These are phyloP conservation scores for Mylabris phalerata DNA, from an alignment of 1,140 invertebrate genomes.

Conservation along the genomic window DNA sequence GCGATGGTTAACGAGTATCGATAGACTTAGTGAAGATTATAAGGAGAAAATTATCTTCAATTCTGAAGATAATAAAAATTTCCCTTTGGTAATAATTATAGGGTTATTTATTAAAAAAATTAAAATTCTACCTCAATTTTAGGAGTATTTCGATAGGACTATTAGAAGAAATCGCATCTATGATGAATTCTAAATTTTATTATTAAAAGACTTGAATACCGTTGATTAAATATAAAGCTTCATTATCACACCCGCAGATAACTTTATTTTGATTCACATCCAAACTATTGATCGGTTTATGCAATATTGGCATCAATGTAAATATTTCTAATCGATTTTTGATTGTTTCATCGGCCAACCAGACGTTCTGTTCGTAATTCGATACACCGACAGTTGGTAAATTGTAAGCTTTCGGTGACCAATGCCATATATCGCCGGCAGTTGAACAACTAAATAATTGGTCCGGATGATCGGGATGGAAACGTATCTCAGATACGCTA, in stretches of 20 bases:
- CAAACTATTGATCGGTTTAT: conserved; percentile 71
- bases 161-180: too few species aligned
- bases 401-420: conserved; percentile 46
- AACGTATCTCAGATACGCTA: conserved; percentile 72
- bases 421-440: conserved; percentile 80
- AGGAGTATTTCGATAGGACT: too few species aligned
- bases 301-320: conserved; percentile 60
- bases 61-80: too few species aligned
- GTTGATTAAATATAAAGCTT: conserved; percentile 70
- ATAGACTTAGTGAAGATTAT: too few species aligned
- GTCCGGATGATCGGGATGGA: conserved; percentile 74
- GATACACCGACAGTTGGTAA: conserved; percentile 10
- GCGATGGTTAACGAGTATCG: too few species aligned
- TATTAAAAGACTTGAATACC: conserved; percentile 44
- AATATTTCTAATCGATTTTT: conserved; percentile 65
- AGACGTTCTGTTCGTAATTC: conserved; percentile 49
- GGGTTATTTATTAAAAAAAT: too few species aligned
- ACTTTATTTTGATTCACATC: conserved; percentile 65
- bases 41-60: too few species aligned
- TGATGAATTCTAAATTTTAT: too few species aligned
- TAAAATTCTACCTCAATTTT: too few species aligned
- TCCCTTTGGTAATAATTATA: too few species aligned
- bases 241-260: conserved; percentile 75
- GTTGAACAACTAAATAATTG: conserved; percentile 74
- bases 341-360: conserved; percentile 58